Base-by-base conservation (phyloP, 2,888 invertebrate genomes). In the Oscheius onirici region DNA sequence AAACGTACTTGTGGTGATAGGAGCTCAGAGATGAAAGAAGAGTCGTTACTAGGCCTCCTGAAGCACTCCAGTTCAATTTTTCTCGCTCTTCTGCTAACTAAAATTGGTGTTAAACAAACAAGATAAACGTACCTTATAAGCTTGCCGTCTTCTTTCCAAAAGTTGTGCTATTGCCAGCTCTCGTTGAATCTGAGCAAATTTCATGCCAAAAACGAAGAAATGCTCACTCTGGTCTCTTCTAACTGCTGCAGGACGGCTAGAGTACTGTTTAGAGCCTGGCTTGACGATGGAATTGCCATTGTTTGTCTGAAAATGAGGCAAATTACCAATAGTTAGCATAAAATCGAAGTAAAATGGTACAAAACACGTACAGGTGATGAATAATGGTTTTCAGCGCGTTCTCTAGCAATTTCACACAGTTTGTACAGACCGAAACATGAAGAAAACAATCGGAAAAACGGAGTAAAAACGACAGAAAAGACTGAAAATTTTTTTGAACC, bases 151-250 rank as follows among this genome's bases (percentile, higher is more conserved):
- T 49, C 76, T 61, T 67, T 81, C 79, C 63, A 75, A 66, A 20
- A 79, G 58, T 60, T 79, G 77, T 11, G 69, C 69, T 17, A 79
- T 55, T 5, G 81, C 81, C n/a, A 81, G 58, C 71, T 81, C 81
- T 57, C 81, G 54, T 72, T 81, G 79, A 24, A 81, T 75, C 79
- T 79, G 69, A 43, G 72, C 44, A 3, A 3, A 46, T 46, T n/a
- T n/a, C n/a, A n/a, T n/a, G n/a, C n/a, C n/a, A n/a, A n/a, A n/a
- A n/a, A n/a, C n/a, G n/a, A n/a, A n/a, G n/a, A n/a, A n/a, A n/a
- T n/a, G n/a, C 26, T 17, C 13, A 69, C 69, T 49, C 69, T 43
- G 13, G 49, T 69, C 17, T 69, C 44, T 28, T 69, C 70, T 41
- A 63, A 15, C 34, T 63, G 51, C 15, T 24, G n/a, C 22, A 70